Conservation (phyloP, 2,797 vertebrate species). For the Lemur catta region DNA sequence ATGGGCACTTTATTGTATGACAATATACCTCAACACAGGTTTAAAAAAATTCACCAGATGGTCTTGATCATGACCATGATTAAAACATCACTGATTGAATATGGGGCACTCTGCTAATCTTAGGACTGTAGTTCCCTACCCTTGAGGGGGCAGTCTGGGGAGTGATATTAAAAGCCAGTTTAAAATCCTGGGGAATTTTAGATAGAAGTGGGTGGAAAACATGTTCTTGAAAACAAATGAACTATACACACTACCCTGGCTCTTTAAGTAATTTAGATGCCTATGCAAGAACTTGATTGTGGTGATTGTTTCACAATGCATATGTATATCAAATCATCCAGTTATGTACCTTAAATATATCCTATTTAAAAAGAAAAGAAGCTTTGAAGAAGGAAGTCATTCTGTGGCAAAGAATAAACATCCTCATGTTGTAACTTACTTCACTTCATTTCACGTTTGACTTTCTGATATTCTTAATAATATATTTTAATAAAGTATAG, state of each 20-base stretch:
- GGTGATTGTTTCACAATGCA: not conserved
- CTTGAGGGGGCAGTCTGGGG: not conserved
- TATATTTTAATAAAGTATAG: slow-evolving; percentile 6
- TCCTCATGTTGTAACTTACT: slow-evolving; percentile 88
- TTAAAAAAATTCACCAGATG: not conserved
- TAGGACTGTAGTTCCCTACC: not conserved
- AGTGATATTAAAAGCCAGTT: not conserved
- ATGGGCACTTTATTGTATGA: not conserved
- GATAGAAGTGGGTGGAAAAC: not conserved
- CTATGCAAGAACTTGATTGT: slow-evolving; percentile 77
- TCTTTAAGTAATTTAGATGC: slow-evolving; percentile 83
- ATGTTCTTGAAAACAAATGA: not conserved
- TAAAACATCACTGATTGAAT: not conserved
- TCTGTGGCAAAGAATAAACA: slow-evolving; percentile 90
- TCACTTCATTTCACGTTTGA: slow-evolving; percentile 86
- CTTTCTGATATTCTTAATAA: slow-evolving; percentile 25
- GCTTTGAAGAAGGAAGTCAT: slow-evolving; percentile 88
- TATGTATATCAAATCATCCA: not conserved
- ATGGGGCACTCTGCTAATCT: not conserved
- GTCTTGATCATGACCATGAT: not conserved
- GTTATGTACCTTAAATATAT: not conserved
- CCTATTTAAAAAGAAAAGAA: slow-evolving; percentile 77
- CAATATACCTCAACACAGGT: not conserved
- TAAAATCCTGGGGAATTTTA: not conserved
- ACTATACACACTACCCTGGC: not conserved